Conservation (phyloP, 1,140 invertebrate genomes). For the Drosophila sp. region DNA sequence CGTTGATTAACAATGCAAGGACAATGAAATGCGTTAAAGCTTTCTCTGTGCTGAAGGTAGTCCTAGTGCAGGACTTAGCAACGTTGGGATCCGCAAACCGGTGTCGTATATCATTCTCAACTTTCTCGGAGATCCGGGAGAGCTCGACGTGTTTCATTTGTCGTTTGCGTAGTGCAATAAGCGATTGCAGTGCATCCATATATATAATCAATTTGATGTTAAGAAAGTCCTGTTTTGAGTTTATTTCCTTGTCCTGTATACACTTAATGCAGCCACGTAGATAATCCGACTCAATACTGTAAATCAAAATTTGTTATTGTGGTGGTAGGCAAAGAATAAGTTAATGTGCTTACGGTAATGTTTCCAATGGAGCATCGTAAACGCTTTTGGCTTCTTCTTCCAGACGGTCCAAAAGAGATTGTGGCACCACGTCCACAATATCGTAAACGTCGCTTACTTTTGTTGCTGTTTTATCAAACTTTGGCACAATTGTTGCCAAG, state of each 20-base stretch:
- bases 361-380: conserved; percentile 41
- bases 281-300: conserved; percentile 71
- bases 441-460: conserved; percentile 63
- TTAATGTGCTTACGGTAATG: conserved; percentile 65
- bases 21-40: conserved; percentile 81
- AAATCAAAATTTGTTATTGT: neutral
- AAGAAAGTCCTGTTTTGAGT: conserved; percentile 52
- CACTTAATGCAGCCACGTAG: conserved; percentile 51
- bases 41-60: conserved; percentile 70
- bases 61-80: conserved; percentile 61
- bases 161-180: conserved; percentile 63
- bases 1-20: conserved; percentile 64
- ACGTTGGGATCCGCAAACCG: conserved; percentile 71
- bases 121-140: conserved; percentile 74
- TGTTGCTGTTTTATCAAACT: conserved; percentile 65
- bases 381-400: conserved; percentile 79
- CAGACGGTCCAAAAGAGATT: conserved; percentile 58
- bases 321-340: too few relatives aligned
- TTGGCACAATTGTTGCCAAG: conserved; percentile 67
- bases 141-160: conserved; percentile 67
- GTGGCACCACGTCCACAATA: conserved; percentile 66
- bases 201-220: conserved; percentile 79
- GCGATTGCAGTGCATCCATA: conserved; percentile 72
- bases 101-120: conserved; percentile 77
- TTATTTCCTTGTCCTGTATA: conserved; percentile 52